Evolutionary conservation across 2,888 invertebrate species (phyloP).

Genomic region (Aricia artaxerxes): DNA sequence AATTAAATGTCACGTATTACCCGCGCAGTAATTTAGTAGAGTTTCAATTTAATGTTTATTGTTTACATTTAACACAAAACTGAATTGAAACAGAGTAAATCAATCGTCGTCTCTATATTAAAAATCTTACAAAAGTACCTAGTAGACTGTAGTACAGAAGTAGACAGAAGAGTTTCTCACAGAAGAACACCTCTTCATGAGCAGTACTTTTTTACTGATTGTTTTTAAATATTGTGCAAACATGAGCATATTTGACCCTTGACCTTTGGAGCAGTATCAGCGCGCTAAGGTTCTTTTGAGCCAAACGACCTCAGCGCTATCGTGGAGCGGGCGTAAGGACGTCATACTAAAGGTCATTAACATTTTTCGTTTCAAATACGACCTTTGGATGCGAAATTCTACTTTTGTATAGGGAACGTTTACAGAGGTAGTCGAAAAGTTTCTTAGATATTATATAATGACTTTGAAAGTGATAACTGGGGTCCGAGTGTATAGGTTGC

Average conservation of each 20-base stretch:
- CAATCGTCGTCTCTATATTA: too few relatives aligned
- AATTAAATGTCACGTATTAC: neutral
- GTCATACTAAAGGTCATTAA: slow-evolving; percentile 15
- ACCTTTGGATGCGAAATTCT: slow-evolving; percentile 9
- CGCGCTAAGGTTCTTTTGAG: neutral
- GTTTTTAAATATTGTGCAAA: neutral
- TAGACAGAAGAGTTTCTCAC: neutral
- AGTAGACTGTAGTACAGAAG: neutral
- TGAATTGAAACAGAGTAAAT: neutral
- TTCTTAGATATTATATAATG: neutral
- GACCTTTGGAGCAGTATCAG: neutral
- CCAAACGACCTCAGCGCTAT: slow-evolving; percentile 14
- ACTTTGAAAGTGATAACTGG: too few relatives aligned
- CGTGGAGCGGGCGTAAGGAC: slow-evolving; percentile 3
- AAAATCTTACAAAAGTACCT: neutral
- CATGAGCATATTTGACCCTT: slow-evolving; percentile 6
- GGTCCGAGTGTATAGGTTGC: neutral
- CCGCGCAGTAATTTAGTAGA: too few relatives aligned
- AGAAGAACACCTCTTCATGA: neutral
- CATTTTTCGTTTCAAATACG: slow-evolving; percentile 12
- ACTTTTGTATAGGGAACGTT: slow-evolving; percentile 30
- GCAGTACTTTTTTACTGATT: neutral
- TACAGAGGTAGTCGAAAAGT: neutral
- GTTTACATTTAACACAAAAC: too few relatives aligned
- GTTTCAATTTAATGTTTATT: too few relatives aligned